A percentile compares a stretch with the other conserved stretches of the same genome.
phyloP scores from a whole-genome alignment of 2,797 vertebrate species.

The Cheirogaleus major region DNA sequence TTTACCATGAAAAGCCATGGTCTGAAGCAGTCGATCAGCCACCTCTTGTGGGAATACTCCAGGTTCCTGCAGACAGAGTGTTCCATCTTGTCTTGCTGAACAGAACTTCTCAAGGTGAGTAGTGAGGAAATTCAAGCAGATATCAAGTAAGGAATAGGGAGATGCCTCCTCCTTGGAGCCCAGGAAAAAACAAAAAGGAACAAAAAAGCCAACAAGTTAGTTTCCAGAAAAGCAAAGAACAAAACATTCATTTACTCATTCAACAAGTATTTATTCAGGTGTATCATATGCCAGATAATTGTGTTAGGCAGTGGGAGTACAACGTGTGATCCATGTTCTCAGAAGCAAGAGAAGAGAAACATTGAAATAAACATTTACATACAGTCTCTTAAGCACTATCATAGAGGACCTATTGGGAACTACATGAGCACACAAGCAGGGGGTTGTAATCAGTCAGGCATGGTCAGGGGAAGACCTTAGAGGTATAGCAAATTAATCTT shows the following conservation, averaged over 20 bases:
- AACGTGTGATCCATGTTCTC: background rate
- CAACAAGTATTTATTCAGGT: background rate
- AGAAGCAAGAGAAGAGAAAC: background rate
- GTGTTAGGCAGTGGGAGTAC: background rate
- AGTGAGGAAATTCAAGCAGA: slow-evolving; percentile 96
- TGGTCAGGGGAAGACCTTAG: background rate
- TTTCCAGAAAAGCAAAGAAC: slow-evolving; percentile 34
- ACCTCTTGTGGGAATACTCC: slow-evolving; percentile 98
- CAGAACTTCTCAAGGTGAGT: slow-evolving; percentile 95
- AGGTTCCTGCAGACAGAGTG: slow-evolving; percentile 94
- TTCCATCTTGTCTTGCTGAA: slow-evolving; percentile 95
- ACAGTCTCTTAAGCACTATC: background rate
- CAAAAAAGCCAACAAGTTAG: slow-evolving; percentile 61
- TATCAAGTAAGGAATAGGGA: slow-evolving; percentile 94
- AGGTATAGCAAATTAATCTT: background rate
- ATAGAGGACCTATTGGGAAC: background rate
- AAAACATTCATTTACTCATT: slow-evolving; percentile 24
- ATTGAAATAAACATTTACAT: background rate
- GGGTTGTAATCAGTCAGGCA: background rate
- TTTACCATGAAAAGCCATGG: slow-evolving; percentile 97
- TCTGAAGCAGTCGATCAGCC: slow-evolving; percentile 96
- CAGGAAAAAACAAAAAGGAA: slow-evolving; percentile 57
- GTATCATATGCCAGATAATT: background rate
- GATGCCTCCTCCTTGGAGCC: slow-evolving; percentile 94
- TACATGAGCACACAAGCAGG: background rate